Percentiles rank a stretch among this genome's conserved stretches.
phyloP scores from a whole-genome alignment of 2,797 vertebrate species.

The Acanthornis magna region DNA sequence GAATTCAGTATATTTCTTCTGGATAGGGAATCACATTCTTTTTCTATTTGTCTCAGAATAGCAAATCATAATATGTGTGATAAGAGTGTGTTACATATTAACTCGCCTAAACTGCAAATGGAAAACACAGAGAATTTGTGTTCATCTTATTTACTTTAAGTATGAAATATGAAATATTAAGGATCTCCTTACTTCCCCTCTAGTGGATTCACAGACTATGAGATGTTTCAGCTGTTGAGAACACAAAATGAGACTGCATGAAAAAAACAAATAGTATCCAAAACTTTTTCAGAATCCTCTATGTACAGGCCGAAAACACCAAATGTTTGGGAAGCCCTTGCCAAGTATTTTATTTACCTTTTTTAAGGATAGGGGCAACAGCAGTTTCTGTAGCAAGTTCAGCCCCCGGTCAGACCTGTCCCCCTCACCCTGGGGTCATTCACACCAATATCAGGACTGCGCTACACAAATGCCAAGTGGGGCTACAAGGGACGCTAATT shows the following conservation, averaged over 20 bases:
- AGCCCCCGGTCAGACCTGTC: neutral
- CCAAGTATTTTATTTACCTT: neutral
- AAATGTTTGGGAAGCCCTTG: neutral
- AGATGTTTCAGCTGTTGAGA: neutral
- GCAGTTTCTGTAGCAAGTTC: neutral
- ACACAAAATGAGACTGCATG: neutral
- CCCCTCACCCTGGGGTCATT: neutral
- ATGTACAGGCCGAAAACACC: neutral
- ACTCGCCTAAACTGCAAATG: conserved; percentile 2
- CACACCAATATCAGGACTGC: neutral
- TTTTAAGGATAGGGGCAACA: neutral
- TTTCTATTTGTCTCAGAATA: conserved; percentile 18
- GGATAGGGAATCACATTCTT: neutral
- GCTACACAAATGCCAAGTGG: neutral
- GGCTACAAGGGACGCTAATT: neutral
- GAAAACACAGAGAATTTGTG: conserved; percentile 22
- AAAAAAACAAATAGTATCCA: neutral
- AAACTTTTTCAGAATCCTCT: neutral
- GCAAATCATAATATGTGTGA: neutral
- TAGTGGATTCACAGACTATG: neutral
- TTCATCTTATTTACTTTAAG: neutral
- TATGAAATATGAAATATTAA: conserved; percentile 12
- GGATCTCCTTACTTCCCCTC: neutral
- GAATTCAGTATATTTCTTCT: neutral
- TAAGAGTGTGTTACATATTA: neutral